These are phyloP conservation scores for Mythimna vitellina DNA, from an alignment of 2,888 invertebrate species.

Conservation along the genomic window DNA sequence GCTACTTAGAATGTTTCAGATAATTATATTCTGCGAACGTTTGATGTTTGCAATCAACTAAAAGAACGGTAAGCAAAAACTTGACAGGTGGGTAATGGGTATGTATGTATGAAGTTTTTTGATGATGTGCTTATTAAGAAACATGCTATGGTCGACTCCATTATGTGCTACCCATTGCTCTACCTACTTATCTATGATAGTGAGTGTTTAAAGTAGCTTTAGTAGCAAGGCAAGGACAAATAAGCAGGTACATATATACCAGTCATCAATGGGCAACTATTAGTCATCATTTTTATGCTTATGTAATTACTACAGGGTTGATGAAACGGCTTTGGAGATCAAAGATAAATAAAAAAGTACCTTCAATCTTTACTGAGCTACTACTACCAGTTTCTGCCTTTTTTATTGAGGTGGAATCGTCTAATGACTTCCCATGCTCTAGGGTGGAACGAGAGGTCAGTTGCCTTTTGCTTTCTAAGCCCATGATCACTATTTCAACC, in stretches of 20 bases:
- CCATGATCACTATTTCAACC: no score
- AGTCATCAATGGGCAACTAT: slow-evolving; percentile 4
- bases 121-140: slow-evolving; percentile 20
- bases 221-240: neutral
- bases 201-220: slow-evolving; percentile 5
- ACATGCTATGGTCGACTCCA: slow-evolving; percentile 20
- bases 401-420: no score
- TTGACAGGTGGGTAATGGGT: slow-evolving; percentile 26
- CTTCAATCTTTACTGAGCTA: neutral
- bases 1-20: slow-evolving; percentile 18
- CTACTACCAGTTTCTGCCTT: neutral
- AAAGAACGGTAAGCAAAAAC: slow-evolving; percentile 33
- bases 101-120: slow-evolving; percentile 20
- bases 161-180: slow-evolving; percentile 6
- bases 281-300: neutral
- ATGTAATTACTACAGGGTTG: neutral
- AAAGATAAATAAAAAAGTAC: neutral
- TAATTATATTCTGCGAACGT: slow-evolving; percentile 27
- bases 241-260: neutral
- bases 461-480: no score
- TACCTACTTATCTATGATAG: neutral
- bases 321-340: neutral
- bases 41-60: slow-evolving; percentile 12
- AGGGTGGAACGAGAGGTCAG: no score
- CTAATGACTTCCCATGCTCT: no score